These are phyloP conservation scores for Chamaea fasciata DNA, from an alignment of 2,113 vertebrate species.

Conservation along the genomic window DNA sequence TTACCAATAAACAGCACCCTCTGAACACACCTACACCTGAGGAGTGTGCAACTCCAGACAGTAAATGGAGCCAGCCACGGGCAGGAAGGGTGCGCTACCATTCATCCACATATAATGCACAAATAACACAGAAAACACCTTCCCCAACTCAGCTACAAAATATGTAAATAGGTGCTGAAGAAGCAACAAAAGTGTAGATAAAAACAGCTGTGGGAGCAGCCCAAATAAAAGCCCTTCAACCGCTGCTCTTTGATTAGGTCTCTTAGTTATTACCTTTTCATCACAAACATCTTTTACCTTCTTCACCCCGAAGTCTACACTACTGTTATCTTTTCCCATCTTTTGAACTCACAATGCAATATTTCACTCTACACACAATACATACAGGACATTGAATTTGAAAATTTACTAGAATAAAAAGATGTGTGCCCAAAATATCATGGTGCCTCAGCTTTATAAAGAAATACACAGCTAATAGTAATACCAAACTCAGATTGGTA, in stretches of 20 bases:
- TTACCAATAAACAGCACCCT: neutral
- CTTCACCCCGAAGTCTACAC: neutral
- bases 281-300: neutral
- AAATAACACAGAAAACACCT: neutral
- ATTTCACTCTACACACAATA: neutral
- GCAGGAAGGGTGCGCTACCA: neutral
- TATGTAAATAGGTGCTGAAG: neutral
- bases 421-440: neutral
- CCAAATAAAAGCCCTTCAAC: neutral
- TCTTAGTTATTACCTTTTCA: neutral
- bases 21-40: neutral
- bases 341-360: neutral
- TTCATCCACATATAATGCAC: neutral
- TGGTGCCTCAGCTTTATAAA: neutral
- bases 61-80: neutral
- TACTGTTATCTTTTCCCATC: neutral
- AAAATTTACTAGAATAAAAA: neutral
- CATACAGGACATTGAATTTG: neutral
- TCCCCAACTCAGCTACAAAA: neutral
- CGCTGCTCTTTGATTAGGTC: neutral
- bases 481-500: neutral
- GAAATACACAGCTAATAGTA: neutral
- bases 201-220: neutral
- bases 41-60: neutral
- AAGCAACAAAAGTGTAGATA: neutral